Evolutionary conservation across 2,888 invertebrate genomes (phyloP).

Genomic region (Oscheius sp.): DNA sequence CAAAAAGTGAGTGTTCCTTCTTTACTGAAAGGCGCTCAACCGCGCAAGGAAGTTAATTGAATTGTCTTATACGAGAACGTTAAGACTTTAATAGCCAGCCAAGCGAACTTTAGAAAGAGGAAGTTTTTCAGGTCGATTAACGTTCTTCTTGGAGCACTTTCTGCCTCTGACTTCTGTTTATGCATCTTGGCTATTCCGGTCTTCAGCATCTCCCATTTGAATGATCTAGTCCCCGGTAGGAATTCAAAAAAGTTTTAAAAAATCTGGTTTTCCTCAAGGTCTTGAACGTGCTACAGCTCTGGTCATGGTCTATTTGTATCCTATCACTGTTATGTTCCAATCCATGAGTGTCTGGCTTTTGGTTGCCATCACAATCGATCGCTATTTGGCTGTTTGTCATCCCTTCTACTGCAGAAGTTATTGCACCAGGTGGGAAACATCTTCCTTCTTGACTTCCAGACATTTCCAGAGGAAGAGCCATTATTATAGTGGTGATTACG

Average conservation of each 20-base stretch:
- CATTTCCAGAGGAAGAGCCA: slow-evolving; percentile 51
- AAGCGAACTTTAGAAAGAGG: background rate
- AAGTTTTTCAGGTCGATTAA: slow-evolving; percentile 58
- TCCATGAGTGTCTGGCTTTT: slow-evolving; percentile 57
- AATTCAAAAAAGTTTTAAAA: background rate
- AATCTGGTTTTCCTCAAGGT: no score
- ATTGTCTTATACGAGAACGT: no score
- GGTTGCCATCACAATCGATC: slow-evolving; percentile 64
- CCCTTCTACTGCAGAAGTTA: slow-evolving; percentile 64
- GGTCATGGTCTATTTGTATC: slow-evolving; percentile 65
- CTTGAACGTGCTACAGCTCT: slow-evolving; percentile 44
- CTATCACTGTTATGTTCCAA: slow-evolving; percentile 64
- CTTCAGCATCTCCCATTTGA: slow-evolving; percentile 51
- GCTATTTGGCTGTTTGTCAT: slow-evolving; percentile 69
- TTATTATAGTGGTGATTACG: slow-evolving; percentile 55
- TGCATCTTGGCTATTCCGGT: slow-evolving; percentile 66
- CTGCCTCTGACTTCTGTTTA: slow-evolving; percentile 61
- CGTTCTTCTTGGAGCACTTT: slow-evolving; percentile 62
- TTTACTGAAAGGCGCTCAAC: background rate
- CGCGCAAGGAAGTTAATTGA: no score
- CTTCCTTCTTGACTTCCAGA: background rate
- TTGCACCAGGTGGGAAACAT: slow-evolving; percentile 55
- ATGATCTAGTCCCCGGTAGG: slow-evolving; percentile 31
- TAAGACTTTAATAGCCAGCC: background rate
- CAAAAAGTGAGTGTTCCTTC: slow-evolving; percentile 35